Evolutionary conservation across 2,113 vertebrate genomes (phyloP), one percentile per base, ranked within the genome.

Genomic region (Leptodactylus fuscus): DNA sequence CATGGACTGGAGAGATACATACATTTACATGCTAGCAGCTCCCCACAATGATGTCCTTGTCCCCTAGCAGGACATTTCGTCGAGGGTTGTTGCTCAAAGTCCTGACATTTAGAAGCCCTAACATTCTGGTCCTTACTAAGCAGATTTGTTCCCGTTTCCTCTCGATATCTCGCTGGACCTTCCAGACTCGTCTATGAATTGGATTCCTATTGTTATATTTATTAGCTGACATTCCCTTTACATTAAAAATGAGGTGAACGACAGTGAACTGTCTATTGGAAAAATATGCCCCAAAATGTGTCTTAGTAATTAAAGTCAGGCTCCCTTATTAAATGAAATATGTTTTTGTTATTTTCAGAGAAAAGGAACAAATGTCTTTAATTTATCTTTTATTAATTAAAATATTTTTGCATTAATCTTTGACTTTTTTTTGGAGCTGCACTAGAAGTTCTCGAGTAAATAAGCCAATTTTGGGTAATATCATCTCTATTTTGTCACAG

Each of bases 331-430:
- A 71, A 71, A 41, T 71, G 22, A 41, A 71, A 71, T 41, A 12
- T 71, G 5, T 34, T 69, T 67, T 71, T 41, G 34, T 41, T 41
- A 38, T 41, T 71, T 71, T 71, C 36, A 41, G 36, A n/a, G 38
- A 71, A 71, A 41, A 71, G 4, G 41, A 41, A 71, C 69, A 71
- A 71, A 41, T 41, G 16, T 41, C 34, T 71, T 71, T 18, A n/a
- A n/a, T 71, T 41, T 41, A 71, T 71, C 69, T 41, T 71, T 71
- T 41, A n/a, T 71, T 71, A 71, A 71, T 71, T 71, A 71, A 71
- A 41, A n/a, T 41, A 34, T 67, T 67, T 67, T 67, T 5, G 6
- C 62, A 67, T 67, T 67, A 67, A 67, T 34, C 62, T 67, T 62
- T 29, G 24, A 20, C 16, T 20, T 34, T 69, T 1, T 41, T 71